Conservation (phyloP, 1,140 invertebrate species). For the Wasmannia auropunctata region DNA sequence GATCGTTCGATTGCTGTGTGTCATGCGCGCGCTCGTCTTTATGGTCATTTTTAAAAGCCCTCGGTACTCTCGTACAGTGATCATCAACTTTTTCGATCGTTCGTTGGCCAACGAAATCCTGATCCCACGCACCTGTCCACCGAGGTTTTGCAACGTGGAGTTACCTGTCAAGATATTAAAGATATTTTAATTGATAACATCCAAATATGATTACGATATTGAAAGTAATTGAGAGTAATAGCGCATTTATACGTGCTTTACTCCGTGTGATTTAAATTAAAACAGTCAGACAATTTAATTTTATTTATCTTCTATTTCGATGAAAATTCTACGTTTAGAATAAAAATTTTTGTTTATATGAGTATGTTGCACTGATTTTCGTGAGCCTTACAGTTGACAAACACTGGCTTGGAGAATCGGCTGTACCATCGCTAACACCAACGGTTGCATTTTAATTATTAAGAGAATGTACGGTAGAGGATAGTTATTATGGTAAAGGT, state of each 20-base stretch:
- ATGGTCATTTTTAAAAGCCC: constrained; percentile 46
- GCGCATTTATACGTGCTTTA: not conserved
- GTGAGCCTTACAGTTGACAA: constrained; percentile 1
- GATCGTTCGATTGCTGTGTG: constrained; percentile 49
- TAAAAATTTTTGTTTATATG: not conserved
- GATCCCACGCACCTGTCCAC: constrained; percentile 38
- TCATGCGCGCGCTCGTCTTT: constrained; percentile 45
- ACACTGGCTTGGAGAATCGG: constrained; percentile 11
- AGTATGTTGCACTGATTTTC: not conserved
- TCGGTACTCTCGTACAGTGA: constrained; percentile 29
- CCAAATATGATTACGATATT: not conserved
- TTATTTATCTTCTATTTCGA: not conserved
- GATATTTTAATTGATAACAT: not conserved
- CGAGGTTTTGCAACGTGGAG: not conserved
- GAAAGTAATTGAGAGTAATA: not conserved
- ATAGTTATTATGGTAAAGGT: constrained; percentile 25
- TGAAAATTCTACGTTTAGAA: not conserved
- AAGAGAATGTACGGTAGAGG: not conserved
- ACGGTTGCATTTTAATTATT: constrained; percentile 26
- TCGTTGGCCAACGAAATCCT: not conserved
- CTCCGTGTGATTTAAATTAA: constrained; percentile 31
- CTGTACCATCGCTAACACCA: not conserved
- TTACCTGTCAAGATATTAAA: not conserved
- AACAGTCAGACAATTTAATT: constrained; percentile 2
- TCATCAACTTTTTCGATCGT: constrained; percentile 47